Evolutionary conservation across 2,888 invertebrate species (phyloP), one percentile per base, ranked within the genome.

Genomic region (Idaea straminata): DNA sequence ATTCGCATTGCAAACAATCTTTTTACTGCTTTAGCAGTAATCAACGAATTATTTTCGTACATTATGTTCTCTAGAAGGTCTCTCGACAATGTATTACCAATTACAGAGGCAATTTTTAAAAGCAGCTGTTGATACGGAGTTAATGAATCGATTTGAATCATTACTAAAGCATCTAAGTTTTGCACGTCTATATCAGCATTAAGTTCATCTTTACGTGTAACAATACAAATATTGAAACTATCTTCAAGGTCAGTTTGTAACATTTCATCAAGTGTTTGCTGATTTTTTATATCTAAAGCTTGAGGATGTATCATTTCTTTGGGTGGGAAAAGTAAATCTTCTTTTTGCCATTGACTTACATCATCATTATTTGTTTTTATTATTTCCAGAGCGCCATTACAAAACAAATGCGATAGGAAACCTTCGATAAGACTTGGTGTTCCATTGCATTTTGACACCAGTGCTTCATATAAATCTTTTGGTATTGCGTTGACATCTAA

Each of bases 81-180:
- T 69, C 95, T 86, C 15, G 92, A 90, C 66, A 95, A 88, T 5
- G 92, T 80, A 59, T 89, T 86, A 0, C 95, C 95, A 57, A 95
- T 85, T 0, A 94, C 93, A 0, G 95, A 92, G 6, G 94, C 94
- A 66, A 94, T 94, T 82, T 94, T 95, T 15, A 95, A 81, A 61
- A 95, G 83, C 64, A 94, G 80, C 74, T 95, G 95, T 77, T 95
- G 94, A 76, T 94, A 94, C 0, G 94, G 91, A 5, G 93, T 93
- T 61, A 94, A 85, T n/a, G 93, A 91, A 80, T 94, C 94, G 69
- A 94, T 93, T 79, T 93, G 89, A 69, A 94, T 92, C 88, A 93
- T 89, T 69, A 93, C 87, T 67, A 93, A 80, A 15, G 93, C 90
- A 69, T 93, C 89, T 63, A 91, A 69, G 74, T 91, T 93, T 79